Conservation (phyloP, 2,888 invertebrate genomes). For the Eupithecia tripunctaria region DNA sequence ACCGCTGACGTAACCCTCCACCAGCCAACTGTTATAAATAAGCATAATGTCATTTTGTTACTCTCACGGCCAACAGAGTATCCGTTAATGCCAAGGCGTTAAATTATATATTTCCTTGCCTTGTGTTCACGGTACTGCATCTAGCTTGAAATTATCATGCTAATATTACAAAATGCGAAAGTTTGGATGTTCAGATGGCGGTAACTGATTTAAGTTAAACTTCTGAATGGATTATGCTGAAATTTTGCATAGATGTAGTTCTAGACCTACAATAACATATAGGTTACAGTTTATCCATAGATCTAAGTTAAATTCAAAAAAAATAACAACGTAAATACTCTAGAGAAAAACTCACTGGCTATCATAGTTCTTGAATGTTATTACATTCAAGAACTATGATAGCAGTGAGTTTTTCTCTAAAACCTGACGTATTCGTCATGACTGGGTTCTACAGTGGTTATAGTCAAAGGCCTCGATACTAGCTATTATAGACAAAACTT, state of each 20-base stretch:
- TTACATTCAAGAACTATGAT: no score
- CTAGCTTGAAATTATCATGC: constrained; percentile 2
- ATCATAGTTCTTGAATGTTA: no score
- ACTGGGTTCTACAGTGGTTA: no score
- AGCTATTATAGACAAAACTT: no score
- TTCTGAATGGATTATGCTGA: neutral
- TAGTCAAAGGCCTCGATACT: no score
- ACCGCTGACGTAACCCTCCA: constrained; percentile 26
- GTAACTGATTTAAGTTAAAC: neutral
- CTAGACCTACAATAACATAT: neutral
- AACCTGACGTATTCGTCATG: no score
- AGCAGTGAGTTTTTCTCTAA: no score
- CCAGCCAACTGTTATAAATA: constrained; percentile 35
- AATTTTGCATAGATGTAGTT: neutral
- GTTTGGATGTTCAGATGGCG: no score
- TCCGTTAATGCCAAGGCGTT: constrained; percentile 35
- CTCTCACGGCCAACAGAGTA: constrained; percentile 30
- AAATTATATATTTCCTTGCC: constrained; percentile 13
- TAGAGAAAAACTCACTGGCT: no score
- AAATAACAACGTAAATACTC: no score
- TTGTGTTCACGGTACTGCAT: neutral
- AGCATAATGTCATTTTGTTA: constrained; percentile 38
- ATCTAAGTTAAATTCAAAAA: no score
- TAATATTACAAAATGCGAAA: neutral
- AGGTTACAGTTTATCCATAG: neutral